Evolutionary conservation across 2,888 invertebrate species (phyloP), one percentile per base, ranked within the genome.

Genomic region (Chloroclystis v-ata): DNA sequence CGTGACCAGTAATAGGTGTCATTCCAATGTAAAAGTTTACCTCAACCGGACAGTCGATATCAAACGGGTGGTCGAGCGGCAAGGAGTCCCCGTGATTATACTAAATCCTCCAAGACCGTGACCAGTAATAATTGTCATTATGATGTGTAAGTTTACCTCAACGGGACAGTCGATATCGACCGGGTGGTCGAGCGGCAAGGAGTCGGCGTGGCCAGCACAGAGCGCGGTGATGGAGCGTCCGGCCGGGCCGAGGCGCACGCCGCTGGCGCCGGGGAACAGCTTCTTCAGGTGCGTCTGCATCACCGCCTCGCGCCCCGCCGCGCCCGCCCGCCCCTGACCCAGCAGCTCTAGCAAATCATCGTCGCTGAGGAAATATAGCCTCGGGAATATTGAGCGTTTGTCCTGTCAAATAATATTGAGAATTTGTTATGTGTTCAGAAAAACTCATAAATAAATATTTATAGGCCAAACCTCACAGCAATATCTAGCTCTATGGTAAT

Each of bases 341-440:
- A 99, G 90, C 52, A 99, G 91, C 87, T 99, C 99, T 47, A 99
- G 83, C 43, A 99, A 89, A 79, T 99, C 99, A 69, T 99, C 99
- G 72, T 99, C 99, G 49, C 98, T 98, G 54, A 99, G 89, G 75
- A 99, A 99, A 74, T 98, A 97, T 63, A 99, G 95, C 49, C 99
- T 90, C 5, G 99, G 98, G 82, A 99, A 99, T 38, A 93, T 90
- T 0, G 94, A 92, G 29, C 99, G 91, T 80, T 99, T 99, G 61
- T 97, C 96, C 96, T 97, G 77, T 16, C n/a, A n/a, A 64, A 65
- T 45, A 4, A 20, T 20, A 20, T 4, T 20, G 5, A 20, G 5
- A 4, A 20, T 20, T 20, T n/a, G n/a, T n/a, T n/a, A n/a, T n/a
- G n/a, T n/a, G n/a, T n/a, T n/a, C n/a, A n/a, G n/a, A n/a, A n/a